A percentile compares a stretch with the other conserved stretches of the same genome.
These are phyloP conservation scores for Sycobia sp. DNA, from an alignment of 1,140 invertebrate genomes.

Conservation along the genomic window DNA sequence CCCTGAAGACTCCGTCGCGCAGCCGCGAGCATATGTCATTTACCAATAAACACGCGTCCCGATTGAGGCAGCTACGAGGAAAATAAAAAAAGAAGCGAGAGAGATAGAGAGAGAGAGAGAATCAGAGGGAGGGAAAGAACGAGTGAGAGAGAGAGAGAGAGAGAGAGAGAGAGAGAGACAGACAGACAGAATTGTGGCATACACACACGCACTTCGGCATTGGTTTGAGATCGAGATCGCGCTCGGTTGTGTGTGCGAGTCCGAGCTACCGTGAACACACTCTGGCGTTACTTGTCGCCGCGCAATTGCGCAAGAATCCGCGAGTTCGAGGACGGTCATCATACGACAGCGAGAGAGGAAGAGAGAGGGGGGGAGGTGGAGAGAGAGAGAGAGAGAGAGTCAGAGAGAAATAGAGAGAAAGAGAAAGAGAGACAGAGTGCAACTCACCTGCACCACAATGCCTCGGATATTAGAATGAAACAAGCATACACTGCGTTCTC, in stretches of 20 bases:
- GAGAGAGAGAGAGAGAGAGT: too few relatives aligned
- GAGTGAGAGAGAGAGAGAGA: too few relatives aligned
- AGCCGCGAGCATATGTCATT: slow-evolving; percentile 17
- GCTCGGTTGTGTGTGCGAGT: too few relatives aligned
- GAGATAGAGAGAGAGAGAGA: too few relatives aligned
- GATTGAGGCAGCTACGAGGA: slow-evolving; percentile 1
- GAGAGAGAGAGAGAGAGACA: too few relatives aligned
- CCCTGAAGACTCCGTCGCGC: background rate
- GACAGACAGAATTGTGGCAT: background rate
- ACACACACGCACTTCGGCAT: background rate
- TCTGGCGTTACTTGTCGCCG: slow-evolving; percentile 42
- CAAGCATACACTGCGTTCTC: too few relatives aligned
- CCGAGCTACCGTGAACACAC: too few relatives aligned
- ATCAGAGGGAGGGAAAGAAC: too few relatives aligned
- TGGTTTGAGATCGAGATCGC: slow-evolving; percentile 18
- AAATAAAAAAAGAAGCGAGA: slow-evolving; percentile 4
- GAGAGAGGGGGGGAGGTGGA: too few relatives aligned
- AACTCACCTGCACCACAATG: slow-evolving; percentile 9
- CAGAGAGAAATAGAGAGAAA: too few relatives aligned
- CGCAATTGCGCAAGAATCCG: slow-evolving; percentile 42
- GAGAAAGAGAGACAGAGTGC: too few relatives aligned
- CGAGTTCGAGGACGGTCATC: slow-evolving; percentile 49
- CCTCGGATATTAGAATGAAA: slow-evolving; percentile 5
- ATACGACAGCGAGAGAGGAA: background rate
- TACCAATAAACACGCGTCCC: slow-evolving; percentile 14